Base-by-base conservation (phyloP, 2,888 invertebrate genomes). In the Ochropleura leucogaster region DNA sequence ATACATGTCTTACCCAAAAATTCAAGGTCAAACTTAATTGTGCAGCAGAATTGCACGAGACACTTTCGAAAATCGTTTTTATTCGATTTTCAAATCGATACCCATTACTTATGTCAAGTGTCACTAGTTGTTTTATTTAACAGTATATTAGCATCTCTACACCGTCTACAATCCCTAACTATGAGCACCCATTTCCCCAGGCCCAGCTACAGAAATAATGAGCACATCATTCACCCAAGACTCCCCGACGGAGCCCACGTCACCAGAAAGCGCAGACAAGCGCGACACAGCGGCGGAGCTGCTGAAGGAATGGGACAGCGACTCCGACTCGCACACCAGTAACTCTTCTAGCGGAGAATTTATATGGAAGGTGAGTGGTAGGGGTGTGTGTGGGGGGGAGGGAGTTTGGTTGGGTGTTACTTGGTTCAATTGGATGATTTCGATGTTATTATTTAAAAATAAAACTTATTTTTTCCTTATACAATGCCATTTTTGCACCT, bases 341-440 rank as follows among this genome's bases (percentile, higher is more conserved):
- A 98, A 98, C 51, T 97, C 97, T 10, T 98, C 98, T 9, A 98
- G 98, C 80, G 98, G 98, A 14, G 98, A 98, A 92, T 98, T 98
- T 89, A 97, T 98, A 78, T 98, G 98, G 98, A 98, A 98, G 97
- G 98, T 98, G 55, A 89, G 94, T 90, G 20, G 0, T 30, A 18
- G 14, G 12, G n/a, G 14, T 16, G 51, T 49, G 42, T 51, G 44
- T 5, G 12, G 18, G 8, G 16, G 10, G 14, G 42, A 8, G 30
- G 55, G 44, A 42, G 9, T 10, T 59, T 63, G 69, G 60, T 60
- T 68, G 64, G 16, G 68, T 40, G 71, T 10, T 51, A 85, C 80
- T 83, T 77, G 80, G 44, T 66, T 44, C 18, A 4, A 65, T 7
- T 49, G 30, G 20, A 20, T 42, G 42, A n/a, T 53, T 18, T 66